A percentile compares a stretch with the other conserved stretches of the same genome.
Evolutionary conservation across 1,140 invertebrate species (phyloP).

Genomic region (Psix sp.): DNA sequence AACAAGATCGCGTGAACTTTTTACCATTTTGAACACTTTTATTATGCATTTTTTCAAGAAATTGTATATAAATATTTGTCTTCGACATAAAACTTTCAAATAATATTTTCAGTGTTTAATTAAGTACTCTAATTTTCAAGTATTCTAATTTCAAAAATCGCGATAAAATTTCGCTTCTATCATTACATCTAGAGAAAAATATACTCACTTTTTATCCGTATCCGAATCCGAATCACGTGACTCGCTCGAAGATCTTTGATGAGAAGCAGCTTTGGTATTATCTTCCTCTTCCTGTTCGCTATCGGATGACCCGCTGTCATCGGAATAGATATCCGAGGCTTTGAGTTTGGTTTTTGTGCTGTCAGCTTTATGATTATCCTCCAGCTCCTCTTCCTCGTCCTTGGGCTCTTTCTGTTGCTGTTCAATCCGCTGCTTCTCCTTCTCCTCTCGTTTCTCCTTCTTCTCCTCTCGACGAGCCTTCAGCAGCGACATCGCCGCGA

Average conservation of each 20-base stretch:
- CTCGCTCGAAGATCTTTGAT: constrained; percentile 76
- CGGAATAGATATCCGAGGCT: constrained; percentile 96
- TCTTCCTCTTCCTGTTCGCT: constrained; percentile 84
- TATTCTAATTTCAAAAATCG: too few relatives aligned
- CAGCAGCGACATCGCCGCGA: constrained; percentile 93
- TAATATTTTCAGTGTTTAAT: too few relatives aligned
- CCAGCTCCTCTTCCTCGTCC: constrained; percentile 79
- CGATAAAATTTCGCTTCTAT: too few relatives aligned
- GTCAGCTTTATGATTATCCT: constrained; percentile 76
- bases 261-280: constrained; percentile 70
- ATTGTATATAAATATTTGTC: too few relatives aligned
- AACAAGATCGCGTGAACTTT: too few relatives aligned
- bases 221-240: constrained; percentile 79
- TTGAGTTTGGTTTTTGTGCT: constrained; percentile 82
- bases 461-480: constrained; percentile 93
- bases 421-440: constrained; percentile 79
- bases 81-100: too few relatives aligned
- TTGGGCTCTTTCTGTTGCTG: constrained; percentile 78
- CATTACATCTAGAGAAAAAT: too few relatives aligned
- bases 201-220: constrained; percentile 75
- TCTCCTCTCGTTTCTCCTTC: constrained; percentile 81
- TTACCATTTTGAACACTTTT: too few relatives aligned
- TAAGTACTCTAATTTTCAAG: too few relatives aligned
- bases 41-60: too few relatives aligned
- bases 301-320: constrained; percentile 86